A percentile compares a stretch with the other conserved stretches of the same genome.
These are phyloP conservation scores for Holotrichia oblita DNA, from an alignment of 1,140 invertebrate genomes.

Conservation along the genomic window DNA sequence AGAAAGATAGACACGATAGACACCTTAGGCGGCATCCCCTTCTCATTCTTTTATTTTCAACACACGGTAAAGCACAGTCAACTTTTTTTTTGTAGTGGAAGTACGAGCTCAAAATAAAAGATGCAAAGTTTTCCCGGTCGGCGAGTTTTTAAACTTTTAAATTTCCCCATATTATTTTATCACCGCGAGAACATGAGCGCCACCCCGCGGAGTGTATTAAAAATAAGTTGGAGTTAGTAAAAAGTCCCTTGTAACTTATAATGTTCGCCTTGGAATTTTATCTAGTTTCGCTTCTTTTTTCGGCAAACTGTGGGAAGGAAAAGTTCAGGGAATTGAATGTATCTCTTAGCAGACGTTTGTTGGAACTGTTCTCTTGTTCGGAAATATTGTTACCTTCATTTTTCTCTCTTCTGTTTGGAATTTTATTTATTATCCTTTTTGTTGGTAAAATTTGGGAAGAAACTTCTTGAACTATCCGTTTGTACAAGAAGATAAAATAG, in stretches of 20 bases:
- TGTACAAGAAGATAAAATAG: no score
- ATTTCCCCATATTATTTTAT: conserved; percentile 32
- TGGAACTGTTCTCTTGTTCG: not conserved
- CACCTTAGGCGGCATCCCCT: not conserved
- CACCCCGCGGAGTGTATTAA: conserved; percentile 31
- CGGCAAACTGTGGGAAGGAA: not conserved
- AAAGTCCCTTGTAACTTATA: conserved; percentile 31
- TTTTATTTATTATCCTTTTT: no score
- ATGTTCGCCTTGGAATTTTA: conserved; percentile 30
- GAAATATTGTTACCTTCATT: no score
- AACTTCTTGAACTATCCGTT: no score
- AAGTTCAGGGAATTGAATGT: conserved; percentile 6
- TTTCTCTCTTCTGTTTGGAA: no score
- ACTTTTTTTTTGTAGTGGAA: not conserved
- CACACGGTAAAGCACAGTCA: not conserved
- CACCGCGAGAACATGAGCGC: conserved; percentile 15
- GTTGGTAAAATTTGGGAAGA: no score
- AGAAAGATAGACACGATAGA: not conserved
- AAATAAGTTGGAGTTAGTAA: conserved; percentile 11
- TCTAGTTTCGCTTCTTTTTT: not conserved
- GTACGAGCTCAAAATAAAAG: not conserved
- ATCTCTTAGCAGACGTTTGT: not conserved
- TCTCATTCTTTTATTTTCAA: not conserved
- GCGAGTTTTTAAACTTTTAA: conserved; percentile 34
- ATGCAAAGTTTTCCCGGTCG: conserved; percentile 22